These are phyloP conservation scores for Lasioglossum marginatum DNA, from an alignment of 2,888 invertebrate genomes.

Conservation along the genomic window DNA sequence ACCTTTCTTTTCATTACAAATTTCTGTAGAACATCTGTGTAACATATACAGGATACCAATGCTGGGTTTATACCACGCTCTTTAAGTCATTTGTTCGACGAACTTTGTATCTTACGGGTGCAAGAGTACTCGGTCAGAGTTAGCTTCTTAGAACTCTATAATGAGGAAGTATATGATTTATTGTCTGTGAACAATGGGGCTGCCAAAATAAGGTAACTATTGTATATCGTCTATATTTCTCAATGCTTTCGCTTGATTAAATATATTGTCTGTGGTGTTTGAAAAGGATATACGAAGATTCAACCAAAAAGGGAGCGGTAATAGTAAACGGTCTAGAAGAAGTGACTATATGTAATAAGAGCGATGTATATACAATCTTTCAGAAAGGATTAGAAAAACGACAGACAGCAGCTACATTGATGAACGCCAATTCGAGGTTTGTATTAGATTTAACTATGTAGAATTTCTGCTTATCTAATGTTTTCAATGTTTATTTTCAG, in stretches of 20 bases:
- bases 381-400: slow-evolving; percentile 94
- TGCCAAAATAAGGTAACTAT: slow-evolving; percentile 86
- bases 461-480: not conserved
- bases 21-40: not conserved
- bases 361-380: slow-evolving; percentile 95
- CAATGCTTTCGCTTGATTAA: not conserved
- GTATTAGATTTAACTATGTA: slow-evolving; percentile 40
- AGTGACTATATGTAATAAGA: slow-evolving; percentile 94
- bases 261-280: slow-evolving; percentile 22
- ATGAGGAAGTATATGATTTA: slow-evolving; percentile 98
- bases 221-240: not conserved
- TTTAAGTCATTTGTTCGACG: slow-evolving; percentile 95
- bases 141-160: slow-evolving; percentile 97
- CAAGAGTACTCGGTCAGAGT: slow-evolving; percentile 95
- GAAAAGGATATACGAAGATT: slow-evolving; percentile 90
- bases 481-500: slow-evolving; percentile 84
- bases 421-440: slow-evolving; percentile 97
- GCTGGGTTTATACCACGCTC: slow-evolving; percentile 97
- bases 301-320: slow-evolving; percentile 93
- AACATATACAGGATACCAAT: slow-evolving; percentile 89
- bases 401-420: slow-evolving; percentile 95
- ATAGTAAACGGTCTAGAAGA: slow-evolving; percentile 97
- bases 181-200: slow-evolving; percentile 91
- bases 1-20: not conserved
- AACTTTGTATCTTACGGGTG: slow-evolving; percentile 90